These are phyloP conservation scores for Orchesellides sinensis DNA, from an alignment of 2,888 invertebrate species.

Conservation along the genomic window DNA sequence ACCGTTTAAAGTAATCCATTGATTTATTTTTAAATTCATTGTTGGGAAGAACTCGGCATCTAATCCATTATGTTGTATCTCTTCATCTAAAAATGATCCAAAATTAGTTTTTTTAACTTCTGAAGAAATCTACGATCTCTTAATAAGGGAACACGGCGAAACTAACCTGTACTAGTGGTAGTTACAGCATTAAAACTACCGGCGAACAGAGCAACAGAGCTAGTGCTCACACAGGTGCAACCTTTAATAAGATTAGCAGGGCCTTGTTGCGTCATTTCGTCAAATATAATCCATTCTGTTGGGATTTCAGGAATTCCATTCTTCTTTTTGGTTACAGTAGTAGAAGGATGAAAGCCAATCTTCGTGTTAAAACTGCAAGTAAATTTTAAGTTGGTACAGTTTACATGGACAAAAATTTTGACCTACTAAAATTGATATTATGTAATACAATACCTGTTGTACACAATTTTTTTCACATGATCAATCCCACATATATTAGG, in stretches of 20 bases:
- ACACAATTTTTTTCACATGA: constrained; percentile 45
- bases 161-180: background rate
- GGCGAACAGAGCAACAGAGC: constrained; percentile 88
- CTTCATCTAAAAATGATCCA: too few relatives aligned
- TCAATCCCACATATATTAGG: constrained; percentile 82
- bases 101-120: too few relatives aligned
- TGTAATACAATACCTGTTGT: constrained; percentile 52
- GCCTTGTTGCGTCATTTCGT: constrained; percentile 87
- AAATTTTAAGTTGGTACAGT: too few relatives aligned
- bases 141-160: too few relatives aligned
- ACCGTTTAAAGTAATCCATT: constrained; percentile 41
- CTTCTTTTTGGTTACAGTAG: constrained; percentile 78
- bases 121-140: too few relatives aligned
- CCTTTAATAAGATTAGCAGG: constrained; percentile 85
- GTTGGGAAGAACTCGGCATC: background rate
- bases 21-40: constrained; percentile 30
- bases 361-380: constrained; percentile 78
- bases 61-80: background rate
- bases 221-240: constrained; percentile 88
- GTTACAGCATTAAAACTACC: constrained; percentile 77
- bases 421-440: background rate
- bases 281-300: constrained; percentile 91
- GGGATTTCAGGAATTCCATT: constrained; percentile 78
- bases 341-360: constrained; percentile 82
- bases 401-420: background rate